Evolutionary conservation across 2,113 vertebrate genomes (phyloP).

Genomic region (Emydocephalus ijimae): DNA sequence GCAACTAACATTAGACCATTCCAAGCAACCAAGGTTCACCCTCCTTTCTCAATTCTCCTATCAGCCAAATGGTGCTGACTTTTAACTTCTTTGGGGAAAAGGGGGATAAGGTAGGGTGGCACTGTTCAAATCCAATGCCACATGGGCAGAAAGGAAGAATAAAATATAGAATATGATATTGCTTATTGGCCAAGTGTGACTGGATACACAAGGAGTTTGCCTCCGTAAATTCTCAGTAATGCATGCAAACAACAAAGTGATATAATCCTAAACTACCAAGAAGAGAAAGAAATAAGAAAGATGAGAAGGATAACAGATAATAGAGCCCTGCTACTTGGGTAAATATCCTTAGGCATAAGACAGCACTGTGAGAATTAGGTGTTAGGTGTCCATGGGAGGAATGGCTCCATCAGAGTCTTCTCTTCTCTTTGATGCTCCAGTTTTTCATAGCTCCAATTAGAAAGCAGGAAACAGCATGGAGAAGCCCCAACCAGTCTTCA

Average conservation of each 20-base stretch:
- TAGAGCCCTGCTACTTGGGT: neutral
- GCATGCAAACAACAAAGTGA: neutral
- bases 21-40: too few relatives aligned
- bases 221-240: neutral
- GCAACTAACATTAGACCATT: neutral
- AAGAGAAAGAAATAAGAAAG: neutral
- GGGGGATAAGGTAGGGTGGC: neutral
- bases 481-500: conserved; percentile 4
- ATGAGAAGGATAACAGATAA: neutral
- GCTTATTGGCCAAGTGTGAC: neutral
- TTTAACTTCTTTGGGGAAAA: neutral
- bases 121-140: neutral
- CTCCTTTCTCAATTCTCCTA: neutral
- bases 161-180: neutral
- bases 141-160: neutral
- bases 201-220: neutral
- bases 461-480: neutral
- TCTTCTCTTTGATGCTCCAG: neutral
- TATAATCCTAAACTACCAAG: neutral
- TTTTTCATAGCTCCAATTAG: neutral
- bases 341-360: neutral
- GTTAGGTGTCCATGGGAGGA: neutral
- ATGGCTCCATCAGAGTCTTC: neutral
- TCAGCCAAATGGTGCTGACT: neutral
- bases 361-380: neutral